Evolutionary conservation across 2,797 vertebrate genomes (phyloP), one percentile per base, ranked within the genome.

Genomic region (Enoplosus armatus): DNA sequence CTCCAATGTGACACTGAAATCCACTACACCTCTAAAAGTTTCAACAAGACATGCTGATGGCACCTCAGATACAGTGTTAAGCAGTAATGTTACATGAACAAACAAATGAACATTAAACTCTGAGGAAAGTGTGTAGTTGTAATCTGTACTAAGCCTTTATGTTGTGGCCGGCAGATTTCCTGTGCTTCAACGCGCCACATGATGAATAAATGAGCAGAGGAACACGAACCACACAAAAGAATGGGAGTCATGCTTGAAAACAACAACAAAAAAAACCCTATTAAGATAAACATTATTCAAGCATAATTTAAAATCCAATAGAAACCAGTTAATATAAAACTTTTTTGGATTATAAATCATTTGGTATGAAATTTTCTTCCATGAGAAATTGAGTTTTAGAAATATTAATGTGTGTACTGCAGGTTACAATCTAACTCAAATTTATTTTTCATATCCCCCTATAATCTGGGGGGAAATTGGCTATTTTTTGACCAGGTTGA

Each of bases 401-500:
- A 6, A 20, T 45, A 31, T 26, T 12, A 0, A 48, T 72, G 3
- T 55, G 24, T 51, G 39, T 20, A 26, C 0, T 2, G 22, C 50
- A 45, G 60, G 22, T 39, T 68, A 26, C 24, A 73, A 14, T 77
- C 7, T 50, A 66, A 53, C 7, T 27, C n/a, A 48, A 48, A 55
- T 33, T 5, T n/a, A 33, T 20, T 47, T 75, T 37, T 43, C 10
- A 27, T 67, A 60, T 10, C 12, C 29, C 20, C 71, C 24, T 4
- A 54, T 24, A 43, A 48, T 59, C 7, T 35, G 43, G 20, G 27
- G 53, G 41, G 0, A 3, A 48, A 62, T 41, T 51, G 15, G 4
- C 6, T 35, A 8, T 50, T 78, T 59, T n/a, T 35, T 11, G 27
- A 3, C 9, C 29, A 59, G 6, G 12, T 27, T 50, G 26, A 67